Evolutionary conservation across 2,888 invertebrate genomes (phyloP).

Genomic region (Drosophila tanythrix): DNA sequence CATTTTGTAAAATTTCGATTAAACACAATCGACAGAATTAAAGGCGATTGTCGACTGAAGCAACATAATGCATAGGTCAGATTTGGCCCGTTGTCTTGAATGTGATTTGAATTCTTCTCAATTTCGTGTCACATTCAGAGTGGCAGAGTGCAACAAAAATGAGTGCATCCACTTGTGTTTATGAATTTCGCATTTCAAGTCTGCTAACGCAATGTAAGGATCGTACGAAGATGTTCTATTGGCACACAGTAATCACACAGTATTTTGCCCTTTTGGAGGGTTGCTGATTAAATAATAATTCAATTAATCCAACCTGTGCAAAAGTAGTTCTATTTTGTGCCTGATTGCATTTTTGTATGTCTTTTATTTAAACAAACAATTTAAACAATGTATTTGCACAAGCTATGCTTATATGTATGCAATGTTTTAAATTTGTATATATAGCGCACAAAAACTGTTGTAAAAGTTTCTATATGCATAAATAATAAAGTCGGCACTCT

Average conservation of each 20-base stretch:
- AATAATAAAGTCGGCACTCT: conserved; percentile 5
- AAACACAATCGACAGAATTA: neutral
- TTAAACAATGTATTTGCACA: neutral
- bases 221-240: neutral
- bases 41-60: too few species aligned
- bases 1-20: neutral
- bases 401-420: neutral
- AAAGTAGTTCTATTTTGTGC: neutral
- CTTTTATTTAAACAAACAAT: neutral
- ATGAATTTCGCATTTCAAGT: neutral
- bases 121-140: neutral
- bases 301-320: neutral
- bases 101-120: neutral
- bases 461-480: conserved; percentile 1
- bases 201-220: neutral
- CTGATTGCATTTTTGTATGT: neutral
- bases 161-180: neutral
- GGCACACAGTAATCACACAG: neutral
- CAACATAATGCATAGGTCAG: neutral
- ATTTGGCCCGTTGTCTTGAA: neutral
- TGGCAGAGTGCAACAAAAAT: too few species aligned
- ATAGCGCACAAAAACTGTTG: neutral
- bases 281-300: conserved; percentile 1
- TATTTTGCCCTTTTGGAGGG: neutral
- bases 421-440: neutral